phyloP scores from a whole-genome alignment of 2,113 vertebrate genomes.

The Ia io region DNA sequence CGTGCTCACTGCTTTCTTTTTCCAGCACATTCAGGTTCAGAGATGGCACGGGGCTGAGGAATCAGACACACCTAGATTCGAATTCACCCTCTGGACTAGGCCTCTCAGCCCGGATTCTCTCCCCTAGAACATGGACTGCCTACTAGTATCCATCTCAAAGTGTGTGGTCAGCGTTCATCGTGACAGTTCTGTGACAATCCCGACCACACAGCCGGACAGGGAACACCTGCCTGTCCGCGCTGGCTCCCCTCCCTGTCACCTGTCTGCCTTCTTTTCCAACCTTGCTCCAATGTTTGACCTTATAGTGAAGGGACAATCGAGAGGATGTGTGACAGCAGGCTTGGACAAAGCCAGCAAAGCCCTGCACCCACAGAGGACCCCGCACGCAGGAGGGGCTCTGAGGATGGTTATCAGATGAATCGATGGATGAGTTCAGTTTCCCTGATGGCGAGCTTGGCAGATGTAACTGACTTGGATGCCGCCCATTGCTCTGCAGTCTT shows the following conservation, averaged over 20 bases:
- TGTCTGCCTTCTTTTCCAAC: not conserved
- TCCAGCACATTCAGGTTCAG: not conserved
- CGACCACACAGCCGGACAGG: fast-evolving
- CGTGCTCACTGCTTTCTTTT: fast-evolving
- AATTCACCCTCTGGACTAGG: not conserved
- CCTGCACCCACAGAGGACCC: fast-evolving
- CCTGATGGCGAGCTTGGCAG: not conserved
- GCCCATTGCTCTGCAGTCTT: fast-evolving
- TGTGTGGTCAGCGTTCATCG: fast-evolving
- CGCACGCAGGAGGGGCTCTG: fast-evolving
- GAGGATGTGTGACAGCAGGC: fast-evolving
- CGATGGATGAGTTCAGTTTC: fast-evolving
- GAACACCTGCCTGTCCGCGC: fast-evolving
- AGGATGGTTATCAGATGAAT: too few species aligned
- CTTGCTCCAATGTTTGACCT: fast-evolving
- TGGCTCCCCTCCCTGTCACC: fast-evolving
- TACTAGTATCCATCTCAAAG: fast-evolving
- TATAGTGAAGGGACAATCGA: fast-evolving
- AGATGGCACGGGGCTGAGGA: not conserved
- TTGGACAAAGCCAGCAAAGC: fast-evolving
- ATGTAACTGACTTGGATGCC: fast-evolving
- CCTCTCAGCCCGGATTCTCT: not conserved
- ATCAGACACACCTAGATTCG: not conserved
- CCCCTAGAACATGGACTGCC: fast-evolving
- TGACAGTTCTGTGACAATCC: fast-evolving